A percentile compares a stretch with the other conserved stretches of the same genome.
These are phyloP conservation scores for Vombatus ursinus DNA, from an alignment of 2,113 vertebrate species.

Conservation along the genomic window DNA sequence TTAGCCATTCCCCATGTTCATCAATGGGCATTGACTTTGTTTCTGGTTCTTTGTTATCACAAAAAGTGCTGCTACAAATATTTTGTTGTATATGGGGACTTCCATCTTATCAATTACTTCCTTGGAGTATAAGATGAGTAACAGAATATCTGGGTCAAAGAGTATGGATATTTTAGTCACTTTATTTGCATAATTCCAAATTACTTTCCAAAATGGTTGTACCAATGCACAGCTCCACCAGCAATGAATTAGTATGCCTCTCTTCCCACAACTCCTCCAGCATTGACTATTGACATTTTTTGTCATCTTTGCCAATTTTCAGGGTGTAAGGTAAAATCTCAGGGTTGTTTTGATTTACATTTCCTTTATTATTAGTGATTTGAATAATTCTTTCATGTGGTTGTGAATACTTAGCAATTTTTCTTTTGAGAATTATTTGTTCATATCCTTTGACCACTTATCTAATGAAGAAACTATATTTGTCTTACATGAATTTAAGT, in stretches of 20 bases:
- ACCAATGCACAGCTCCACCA: neutral
- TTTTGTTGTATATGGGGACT: neutral
- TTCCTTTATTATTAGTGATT: neutral
- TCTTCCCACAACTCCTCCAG: neutral
- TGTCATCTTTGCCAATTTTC: neutral
- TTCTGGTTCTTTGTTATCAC: neutral
- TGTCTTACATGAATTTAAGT: neutral
- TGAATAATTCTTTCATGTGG: neutral
- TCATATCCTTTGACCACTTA: neutral
- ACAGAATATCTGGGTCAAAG: neutral
- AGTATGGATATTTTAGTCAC: neutral
- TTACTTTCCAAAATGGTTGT: neutral
- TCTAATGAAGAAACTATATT: neutral
- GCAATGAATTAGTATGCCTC: neutral
- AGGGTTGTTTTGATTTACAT: neutral
- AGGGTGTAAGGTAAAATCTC: neutral
- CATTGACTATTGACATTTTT: neutral
- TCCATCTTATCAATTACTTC: neutral
- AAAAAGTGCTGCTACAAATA: neutral
- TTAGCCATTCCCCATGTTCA: neutral
- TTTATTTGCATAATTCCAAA: neutral
- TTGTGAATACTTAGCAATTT: neutral
- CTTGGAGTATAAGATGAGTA: neutral
- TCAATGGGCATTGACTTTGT: neutral
- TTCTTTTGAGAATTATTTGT: neutral